Evolutionary conservation across 2,888 invertebrate genomes (phyloP).

Genomic region (Cephus nigrinus): DNA sequence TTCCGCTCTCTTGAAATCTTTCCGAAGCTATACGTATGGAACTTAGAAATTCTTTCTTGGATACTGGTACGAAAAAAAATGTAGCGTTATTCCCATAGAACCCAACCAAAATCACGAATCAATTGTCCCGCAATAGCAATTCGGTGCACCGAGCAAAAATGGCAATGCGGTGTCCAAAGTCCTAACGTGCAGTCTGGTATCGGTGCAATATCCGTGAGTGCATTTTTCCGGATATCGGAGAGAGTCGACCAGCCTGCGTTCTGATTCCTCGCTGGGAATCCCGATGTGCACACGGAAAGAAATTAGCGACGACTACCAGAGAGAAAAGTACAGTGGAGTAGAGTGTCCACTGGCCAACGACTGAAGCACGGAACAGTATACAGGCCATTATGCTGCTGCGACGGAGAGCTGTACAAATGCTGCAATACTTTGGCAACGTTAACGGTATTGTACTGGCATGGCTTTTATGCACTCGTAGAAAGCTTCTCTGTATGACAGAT

Average conservation of each 20-base stretch:
- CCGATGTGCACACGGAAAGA: background rate
- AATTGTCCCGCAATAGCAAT: constrained; percentile 51
- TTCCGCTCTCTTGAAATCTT: background rate
- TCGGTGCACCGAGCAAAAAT: constrained; percentile 42
- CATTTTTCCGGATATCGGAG: constrained; percentile 53
- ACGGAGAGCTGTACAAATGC: background rate
- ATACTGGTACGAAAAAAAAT: background rate
- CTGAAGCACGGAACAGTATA: background rate
- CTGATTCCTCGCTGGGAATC: background rate
- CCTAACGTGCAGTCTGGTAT: constrained; percentile 47
- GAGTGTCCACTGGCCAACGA: background rate
- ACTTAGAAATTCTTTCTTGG: background rate
- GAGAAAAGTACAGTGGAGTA: background rate
- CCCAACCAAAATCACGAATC: background rate
- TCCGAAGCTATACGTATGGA: background rate
- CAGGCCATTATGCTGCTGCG: background rate
- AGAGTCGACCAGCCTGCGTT: constrained; percentile 28
- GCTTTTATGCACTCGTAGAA: background rate
- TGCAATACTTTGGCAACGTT: background rate
- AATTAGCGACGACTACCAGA: background rate
- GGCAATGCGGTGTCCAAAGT: constrained; percentile 18
- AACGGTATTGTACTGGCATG: background rate
- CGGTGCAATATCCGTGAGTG: constrained; percentile 60
- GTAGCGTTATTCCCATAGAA: background rate
- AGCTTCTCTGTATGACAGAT: background rate